Base-by-base conservation (phyloP, 2,888 invertebrate species). In the Phasia obesa region DNA sequence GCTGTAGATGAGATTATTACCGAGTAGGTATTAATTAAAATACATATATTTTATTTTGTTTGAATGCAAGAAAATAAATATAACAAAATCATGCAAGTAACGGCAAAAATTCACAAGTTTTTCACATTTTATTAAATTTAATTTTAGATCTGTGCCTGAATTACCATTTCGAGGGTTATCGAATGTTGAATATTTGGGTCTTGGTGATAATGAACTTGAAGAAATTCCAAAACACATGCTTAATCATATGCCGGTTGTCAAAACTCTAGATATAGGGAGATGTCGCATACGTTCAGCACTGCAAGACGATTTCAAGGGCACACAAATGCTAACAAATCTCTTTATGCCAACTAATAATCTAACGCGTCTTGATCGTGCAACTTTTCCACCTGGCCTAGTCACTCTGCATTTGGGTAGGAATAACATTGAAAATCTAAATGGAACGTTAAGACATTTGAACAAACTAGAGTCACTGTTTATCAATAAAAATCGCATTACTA, bases 191-290 rank as follows among this genome's bases (percentile, higher is more conserved):
- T 95, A 94, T 92, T 93, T 97, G 88, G 96, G 96, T 88, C 92
- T 97, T 84, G 95, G 96, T 11, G 96, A 96, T 92, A 97, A 97
- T 91, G 93, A 93, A 67, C 92, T 97, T 84, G 92, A 93, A 44
- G 94, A 94, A 86, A 94, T 97, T 91, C 97, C 97, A 4, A 93
- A 94, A 60, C 94, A 95, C 85, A 94, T 96, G 57, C 92, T 96
- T 79, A 93, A 94, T 67, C 95, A 95, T 88, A 93, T 97, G 91
- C 95, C 96, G 0, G 94, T 95, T 85, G 93, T 98, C 76, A 94
- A 94, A 88, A 96, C 96, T 1, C 92, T 98, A 81, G 97, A 97
- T 91, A 92, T 98, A 78, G 96, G 96, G 86, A 93, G 97, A 85
- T 96, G 97, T 88, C 94, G 94, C 86, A 95, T 98, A 86, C 93